These are phyloP conservation scores for Nesoenas mayeri DNA, from an alignment of 2,113 vertebrate genomes.

Conservation along the genomic window DNA sequence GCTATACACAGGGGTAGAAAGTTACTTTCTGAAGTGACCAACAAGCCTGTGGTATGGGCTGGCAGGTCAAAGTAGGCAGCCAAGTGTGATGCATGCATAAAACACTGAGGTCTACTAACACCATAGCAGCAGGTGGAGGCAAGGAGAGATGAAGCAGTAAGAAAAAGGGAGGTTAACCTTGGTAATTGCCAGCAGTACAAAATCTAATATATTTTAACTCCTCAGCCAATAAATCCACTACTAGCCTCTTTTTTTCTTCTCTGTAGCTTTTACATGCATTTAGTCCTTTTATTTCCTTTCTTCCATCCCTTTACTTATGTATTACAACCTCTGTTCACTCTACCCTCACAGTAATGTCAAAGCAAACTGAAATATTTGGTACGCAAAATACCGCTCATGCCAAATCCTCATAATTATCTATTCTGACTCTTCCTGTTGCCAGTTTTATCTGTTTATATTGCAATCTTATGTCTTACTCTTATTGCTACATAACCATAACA, in stretches of 20 bases:
- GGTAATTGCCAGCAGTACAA: not conserved
- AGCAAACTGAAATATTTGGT: not conserved
- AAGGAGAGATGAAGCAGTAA: not conserved
- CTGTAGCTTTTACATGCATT: not conserved
- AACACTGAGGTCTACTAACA: not conserved
- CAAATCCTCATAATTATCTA: not conserved
- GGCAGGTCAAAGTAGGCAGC: not conserved
- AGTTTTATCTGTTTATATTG: not conserved
- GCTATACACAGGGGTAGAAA: not conserved
- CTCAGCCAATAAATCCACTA: not conserved
- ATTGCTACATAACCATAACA: not conserved
- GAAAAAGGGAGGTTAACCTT: not conserved
- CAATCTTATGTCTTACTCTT: not conserved
- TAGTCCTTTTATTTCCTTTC: not conserved
- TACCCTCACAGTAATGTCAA: not conserved
- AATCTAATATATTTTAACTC: not conserved
- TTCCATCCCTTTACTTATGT: not conserved
- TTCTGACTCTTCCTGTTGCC: not conserved
- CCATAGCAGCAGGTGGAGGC: rapidly evolving
- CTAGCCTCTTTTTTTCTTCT: not conserved
- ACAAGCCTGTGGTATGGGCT: not conserved
- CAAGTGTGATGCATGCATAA: rapidly evolving
- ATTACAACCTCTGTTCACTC: not conserved
- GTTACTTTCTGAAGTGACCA: not conserved
- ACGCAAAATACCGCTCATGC: not conserved